phyloP scores from a whole-genome alignment of 2,888 invertebrate species.

The Ametastegia equiseti region DNA sequence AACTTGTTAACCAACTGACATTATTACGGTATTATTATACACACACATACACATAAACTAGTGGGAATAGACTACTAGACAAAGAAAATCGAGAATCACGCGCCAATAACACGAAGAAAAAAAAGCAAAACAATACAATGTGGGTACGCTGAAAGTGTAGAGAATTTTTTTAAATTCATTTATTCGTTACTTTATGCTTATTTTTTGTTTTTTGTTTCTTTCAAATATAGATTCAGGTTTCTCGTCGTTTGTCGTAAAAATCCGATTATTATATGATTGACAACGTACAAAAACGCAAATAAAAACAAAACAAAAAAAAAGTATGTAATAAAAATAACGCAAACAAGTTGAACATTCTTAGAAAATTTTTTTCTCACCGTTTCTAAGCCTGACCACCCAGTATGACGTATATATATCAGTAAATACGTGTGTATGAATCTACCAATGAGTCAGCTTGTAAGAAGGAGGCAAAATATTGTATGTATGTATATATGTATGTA shows the following conservation, averaged over 20 bases:
- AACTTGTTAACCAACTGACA: neutral
- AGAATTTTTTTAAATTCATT: neutral
- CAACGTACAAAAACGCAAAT: neutral
- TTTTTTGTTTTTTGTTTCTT: neutral
- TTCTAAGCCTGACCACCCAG: neutral
- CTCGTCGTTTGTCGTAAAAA: neutral
- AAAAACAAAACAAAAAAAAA: neutral
- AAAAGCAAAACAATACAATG: neutral
- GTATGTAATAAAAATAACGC: neutral
- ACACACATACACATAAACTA: neutral
- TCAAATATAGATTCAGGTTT: no score
- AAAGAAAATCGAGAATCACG: neutral
- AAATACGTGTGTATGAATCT: neutral
- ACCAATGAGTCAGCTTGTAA: neutral
- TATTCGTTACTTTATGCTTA: neutral
- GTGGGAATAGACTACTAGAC: neutral
- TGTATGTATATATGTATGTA: no score
- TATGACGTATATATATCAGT: neutral
- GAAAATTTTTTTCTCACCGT: neutral
- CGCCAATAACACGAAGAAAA: neutral
- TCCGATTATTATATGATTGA: neutral
- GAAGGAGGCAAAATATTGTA: slow-evolving; percentile 1
- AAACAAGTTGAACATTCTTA: neutral
- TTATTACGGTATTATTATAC: neutral
- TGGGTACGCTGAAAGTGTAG: neutral